phyloP scores from a whole-genome alignment of 2,888 invertebrate genomes.

The Alcis repandata region DNA sequence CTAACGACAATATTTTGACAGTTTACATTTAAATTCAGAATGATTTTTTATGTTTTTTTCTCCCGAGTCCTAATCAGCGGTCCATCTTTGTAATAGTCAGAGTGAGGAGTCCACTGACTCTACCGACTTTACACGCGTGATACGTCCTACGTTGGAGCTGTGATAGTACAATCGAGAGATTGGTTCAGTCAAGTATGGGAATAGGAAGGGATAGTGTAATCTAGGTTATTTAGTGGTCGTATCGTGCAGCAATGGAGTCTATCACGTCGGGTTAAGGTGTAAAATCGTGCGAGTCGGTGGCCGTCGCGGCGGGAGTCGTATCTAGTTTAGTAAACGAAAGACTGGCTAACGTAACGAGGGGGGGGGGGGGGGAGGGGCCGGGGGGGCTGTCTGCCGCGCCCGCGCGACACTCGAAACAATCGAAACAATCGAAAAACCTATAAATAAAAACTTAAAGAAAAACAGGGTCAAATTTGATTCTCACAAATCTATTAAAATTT shows the following conservation, averaged over 20 bases:
- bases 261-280: conserved; percentile 19
- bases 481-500: too few relatives aligned
- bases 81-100: conserved; percentile 13
- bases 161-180: conserved; percentile 12
- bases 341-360: conserved; percentile 82
- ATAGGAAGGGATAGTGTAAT: conserved; percentile 4
- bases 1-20: not conserved
- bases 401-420: too few relatives aligned
- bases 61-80: not conserved
- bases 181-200: conserved; percentile 5
- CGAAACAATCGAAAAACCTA: too few relatives aligned
- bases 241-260: not conserved
- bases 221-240: conserved; percentile 12
- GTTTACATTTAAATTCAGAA: not conserved
- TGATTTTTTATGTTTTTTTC: not conserved
- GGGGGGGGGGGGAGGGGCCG: conserved; percentile 54
- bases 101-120: conserved; percentile 1
- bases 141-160: not conserved
- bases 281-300: conserved; percentile 31
- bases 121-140: conserved; percentile 12
- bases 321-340: conserved; percentile 83
- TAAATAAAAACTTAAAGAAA: too few relatives aligned
- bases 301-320: conserved; percentile 31
- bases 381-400: conserved; percentile 34
- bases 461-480: too few relatives aligned